phyloP scores from a whole-genome alignment of 2,888 invertebrate genomes.

The Heliconius ethilla region DNA sequence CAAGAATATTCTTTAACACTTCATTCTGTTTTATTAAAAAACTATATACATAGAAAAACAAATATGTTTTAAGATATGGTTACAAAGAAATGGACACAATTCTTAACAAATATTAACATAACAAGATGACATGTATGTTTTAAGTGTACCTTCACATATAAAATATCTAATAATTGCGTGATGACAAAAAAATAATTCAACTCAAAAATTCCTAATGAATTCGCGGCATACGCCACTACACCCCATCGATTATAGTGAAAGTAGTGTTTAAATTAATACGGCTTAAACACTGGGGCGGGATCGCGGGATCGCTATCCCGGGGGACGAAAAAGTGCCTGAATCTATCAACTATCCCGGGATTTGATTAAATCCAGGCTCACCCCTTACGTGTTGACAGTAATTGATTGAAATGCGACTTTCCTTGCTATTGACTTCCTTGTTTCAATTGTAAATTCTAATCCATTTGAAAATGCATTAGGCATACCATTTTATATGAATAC shows the following conservation, averaged over 20 bases:
- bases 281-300: constrained; percentile 76
- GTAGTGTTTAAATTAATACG: constrained; percentile 75
- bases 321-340: constrained; percentile 73
- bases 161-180: not conserved
- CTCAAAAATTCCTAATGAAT: constrained; percentile 28
- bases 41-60: too few species aligned
- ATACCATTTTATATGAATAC: not conserved
- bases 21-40: too few species aligned
- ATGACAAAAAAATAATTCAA: not conserved
- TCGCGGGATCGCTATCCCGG: constrained; percentile 67
- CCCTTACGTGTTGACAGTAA: constrained; percentile 77
- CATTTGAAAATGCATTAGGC: constrained; percentile 18
- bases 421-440: constrained; percentile 52
- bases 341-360: constrained; percentile 72
- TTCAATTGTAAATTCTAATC: constrained; percentile 31
- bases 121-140: not conserved
- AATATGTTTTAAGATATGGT: not conserved
- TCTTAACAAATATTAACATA: too few species aligned
- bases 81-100: too few species aligned
- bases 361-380: constrained; percentile 75
- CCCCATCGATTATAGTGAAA: constrained; percentile 55
- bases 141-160: not conserved
- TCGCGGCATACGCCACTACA: constrained; percentile 38
- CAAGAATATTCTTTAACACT: not conserved
- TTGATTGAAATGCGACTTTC: constrained; percentile 72